phyloP scores from a whole-genome alignment of 2,797 vertebrate genomes.

The Hypotaenidia philippensis region DNA sequence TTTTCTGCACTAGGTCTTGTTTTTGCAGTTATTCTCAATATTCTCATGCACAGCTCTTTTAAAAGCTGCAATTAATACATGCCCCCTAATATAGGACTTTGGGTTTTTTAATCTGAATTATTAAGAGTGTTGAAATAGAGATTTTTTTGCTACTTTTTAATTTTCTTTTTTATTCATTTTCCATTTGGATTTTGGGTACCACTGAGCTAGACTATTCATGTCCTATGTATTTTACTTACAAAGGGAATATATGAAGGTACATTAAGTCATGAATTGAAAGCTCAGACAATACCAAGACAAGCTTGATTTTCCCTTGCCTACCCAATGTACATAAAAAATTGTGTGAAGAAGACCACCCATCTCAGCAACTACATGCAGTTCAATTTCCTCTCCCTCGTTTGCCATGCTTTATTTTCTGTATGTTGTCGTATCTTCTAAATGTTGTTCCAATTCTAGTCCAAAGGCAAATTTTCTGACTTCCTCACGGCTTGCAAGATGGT shows the following conservation, averaged over 20 bases:
- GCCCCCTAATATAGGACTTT: neutral
- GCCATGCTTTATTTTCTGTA: neutral
- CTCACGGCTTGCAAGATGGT: neutral
- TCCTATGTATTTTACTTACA: neutral
- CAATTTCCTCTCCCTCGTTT: neutral
- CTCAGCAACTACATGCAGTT: neutral
- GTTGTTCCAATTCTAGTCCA: neutral
- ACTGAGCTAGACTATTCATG: neutral
- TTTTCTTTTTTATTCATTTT: neutral
- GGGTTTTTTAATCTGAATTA: neutral
- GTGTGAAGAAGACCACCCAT: neutral
- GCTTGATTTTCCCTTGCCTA: neutral
- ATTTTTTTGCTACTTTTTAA: neutral
- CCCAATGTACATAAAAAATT: neutral
- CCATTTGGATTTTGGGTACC: neutral
- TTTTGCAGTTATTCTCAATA: slow-evolving; percentile 3
- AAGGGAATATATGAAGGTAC: neutral
- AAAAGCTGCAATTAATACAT: neutral
- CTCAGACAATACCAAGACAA: neutral
- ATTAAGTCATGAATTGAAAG: neutral
- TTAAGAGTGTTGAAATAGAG: neutral
- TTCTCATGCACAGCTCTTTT: neutral
- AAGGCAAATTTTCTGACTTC: neutral
- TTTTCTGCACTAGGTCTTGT: neutral
- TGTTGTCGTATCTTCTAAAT: neutral